phyloP scores from a whole-genome alignment of 1,140 invertebrate genomes.

The Ceratina australensis region DNA sequence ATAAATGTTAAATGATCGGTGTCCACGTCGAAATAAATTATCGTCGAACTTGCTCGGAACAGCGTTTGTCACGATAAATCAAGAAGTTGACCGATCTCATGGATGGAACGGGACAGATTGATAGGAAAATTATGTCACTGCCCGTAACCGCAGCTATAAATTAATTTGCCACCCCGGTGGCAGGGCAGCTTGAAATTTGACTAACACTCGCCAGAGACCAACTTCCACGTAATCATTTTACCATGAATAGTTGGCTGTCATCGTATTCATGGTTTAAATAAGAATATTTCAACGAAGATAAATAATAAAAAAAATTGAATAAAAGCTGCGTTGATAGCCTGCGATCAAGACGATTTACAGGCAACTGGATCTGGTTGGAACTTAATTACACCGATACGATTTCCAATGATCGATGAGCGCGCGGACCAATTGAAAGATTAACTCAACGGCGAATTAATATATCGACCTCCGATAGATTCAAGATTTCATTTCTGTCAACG shows the following conservation, averaged over 20 bases:
- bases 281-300: not conserved
- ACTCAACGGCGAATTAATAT: not conserved
- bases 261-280: too few species aligned
- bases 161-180: not conserved
- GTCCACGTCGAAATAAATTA: not conserved
- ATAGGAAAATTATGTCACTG: not conserved
- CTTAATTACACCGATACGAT: conserved; percentile 1
- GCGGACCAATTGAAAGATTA: not conserved
- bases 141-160: not conserved
- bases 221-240: too few species aligned
- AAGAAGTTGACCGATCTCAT: not conserved
- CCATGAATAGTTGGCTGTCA: too few species aligned
- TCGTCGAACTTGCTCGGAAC: not conserved
- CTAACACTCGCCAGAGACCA: not conserved
- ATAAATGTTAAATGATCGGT: not conserved
- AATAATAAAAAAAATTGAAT: too few species aligned
- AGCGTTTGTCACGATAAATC: not conserved
- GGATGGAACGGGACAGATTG: not conserved
- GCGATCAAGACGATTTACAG: not conserved
- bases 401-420: not conserved
- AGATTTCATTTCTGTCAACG: too few species aligned
- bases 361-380: conserved; percentile 8
- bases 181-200: too few species aligned
- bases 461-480: too few species aligned
- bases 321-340: too few species aligned